Base-by-base conservation (phyloP, 2,113 vertebrate genomes). In the Hiodon tergisus region DNA sequence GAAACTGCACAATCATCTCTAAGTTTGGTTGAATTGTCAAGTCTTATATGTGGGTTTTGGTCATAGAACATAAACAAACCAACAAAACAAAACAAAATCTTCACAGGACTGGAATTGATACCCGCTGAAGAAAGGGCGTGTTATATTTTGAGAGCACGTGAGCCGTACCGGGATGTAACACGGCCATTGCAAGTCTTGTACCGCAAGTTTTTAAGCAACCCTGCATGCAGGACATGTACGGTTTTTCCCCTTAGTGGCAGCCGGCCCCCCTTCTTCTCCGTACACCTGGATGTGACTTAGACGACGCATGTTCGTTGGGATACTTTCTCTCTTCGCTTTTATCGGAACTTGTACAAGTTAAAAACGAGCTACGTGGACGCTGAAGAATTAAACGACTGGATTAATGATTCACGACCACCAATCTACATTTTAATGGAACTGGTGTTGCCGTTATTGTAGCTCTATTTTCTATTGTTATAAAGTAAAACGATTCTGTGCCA, bases 221-320 rank as follows among this genome's bases (percentile, higher is more conserved):
- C 91, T 91, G 92, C 93, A 94, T 94, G 93, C 93, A 88, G 93
- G 93, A 91, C 93, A 94, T 94, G 92, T 94, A 90, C 81, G 92
- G 93, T 85, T 48, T 60, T 58, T 31, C 31, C n/a, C 53, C 6
- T 11, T 14, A 14, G 14, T 14, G 9, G 14, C 58, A 9, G 9
- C 52, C 66, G 11, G 31, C 65, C 31, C 65, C 65, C 31, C 46
- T 5, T 53, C 50, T 14, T 68, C 14, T 14, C 7, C 8, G 51
- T 14, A 68, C 31, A 51, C 48, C 13, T 14, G 47, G 50, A 52
- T 52, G 50, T 68, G 50, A 50, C 47, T 70, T 52, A 55, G 17
- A 53, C 48, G 52, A 53, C 53, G 52, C 69, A 70, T 70, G 69
- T 58, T 55, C 53, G 0, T 5, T 11, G 31, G 68, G 14, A 31